Evolutionary conservation across 2,888 invertebrate species (phyloP).

Genomic region (Cristatella mucedo): DNA sequence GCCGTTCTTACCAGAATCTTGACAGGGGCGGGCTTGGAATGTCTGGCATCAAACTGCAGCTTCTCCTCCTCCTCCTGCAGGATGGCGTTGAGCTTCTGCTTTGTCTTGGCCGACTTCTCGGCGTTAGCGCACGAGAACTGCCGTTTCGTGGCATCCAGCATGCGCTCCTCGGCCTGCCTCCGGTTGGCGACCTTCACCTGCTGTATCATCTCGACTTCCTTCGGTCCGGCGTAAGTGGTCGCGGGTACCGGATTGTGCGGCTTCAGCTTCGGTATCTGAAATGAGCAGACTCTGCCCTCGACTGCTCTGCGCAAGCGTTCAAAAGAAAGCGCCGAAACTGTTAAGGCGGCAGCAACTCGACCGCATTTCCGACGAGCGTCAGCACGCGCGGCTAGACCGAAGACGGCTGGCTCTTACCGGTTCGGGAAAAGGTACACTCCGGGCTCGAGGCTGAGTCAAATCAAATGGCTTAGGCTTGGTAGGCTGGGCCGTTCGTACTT

Average conservation of each 20-base stretch:
- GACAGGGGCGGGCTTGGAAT: constrained; percentile 23
- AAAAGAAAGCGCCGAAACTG: background rate
- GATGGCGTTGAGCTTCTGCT: constrained; percentile 23
- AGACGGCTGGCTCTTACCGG: too few species aligned
- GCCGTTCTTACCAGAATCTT: constrained; percentile 26
- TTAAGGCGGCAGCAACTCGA: background rate
- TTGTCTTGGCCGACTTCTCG: constrained; percentile 31
- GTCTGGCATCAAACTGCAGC: constrained; percentile 27
- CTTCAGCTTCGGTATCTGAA: constrained; percentile 29
- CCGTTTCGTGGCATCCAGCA: constrained; percentile 28
- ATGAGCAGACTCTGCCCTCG: too few species aligned
- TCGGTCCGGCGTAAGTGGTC: constrained; percentile 22
- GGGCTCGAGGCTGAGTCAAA: constrained; percentile 29
- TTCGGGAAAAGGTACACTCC: constrained; percentile 32
- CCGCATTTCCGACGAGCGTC: too few species aligned
- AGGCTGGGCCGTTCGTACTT: constrained; percentile 16
- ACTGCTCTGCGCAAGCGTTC: too few species aligned
- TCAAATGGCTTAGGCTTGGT: constrained; percentile 32
- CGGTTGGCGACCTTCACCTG: constrained; percentile 22
- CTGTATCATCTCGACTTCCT: constrained; percentile 19
- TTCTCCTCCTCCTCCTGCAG: constrained; percentile 22
- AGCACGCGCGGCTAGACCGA: too few species aligned
- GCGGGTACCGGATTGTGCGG: constrained; percentile 25
- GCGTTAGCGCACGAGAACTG: constrained; percentile 35
- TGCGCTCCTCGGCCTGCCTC: constrained; percentile 26